Percentiles rank a stretch among this genome's conserved stretches.
These are phyloP conservation scores for Dolichomitus sp. DNA, from an alignment of 2,888 invertebrate species.

Conservation along the genomic window DNA sequence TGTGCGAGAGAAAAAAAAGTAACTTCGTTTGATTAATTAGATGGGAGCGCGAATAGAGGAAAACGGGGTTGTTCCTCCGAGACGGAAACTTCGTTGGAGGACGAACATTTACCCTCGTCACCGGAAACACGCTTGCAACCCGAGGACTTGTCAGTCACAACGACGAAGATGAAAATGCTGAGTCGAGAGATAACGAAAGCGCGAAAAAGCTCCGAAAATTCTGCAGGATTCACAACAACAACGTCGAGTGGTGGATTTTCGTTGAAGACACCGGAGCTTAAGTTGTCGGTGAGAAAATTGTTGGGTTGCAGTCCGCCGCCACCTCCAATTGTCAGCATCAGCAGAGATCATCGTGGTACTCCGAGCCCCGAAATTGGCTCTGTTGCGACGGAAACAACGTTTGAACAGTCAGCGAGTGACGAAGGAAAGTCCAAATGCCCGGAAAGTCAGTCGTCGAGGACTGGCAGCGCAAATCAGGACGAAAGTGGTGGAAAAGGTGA, in stretches of 20 bases:
- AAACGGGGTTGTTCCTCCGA: conserved; percentile 63
- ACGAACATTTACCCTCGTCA: conserved; percentile 71
- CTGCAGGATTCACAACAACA: conserved; percentile 11
- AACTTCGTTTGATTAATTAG: conserved; percentile 53
- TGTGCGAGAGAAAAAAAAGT: conserved; percentile 7
- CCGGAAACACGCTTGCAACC: conserved; percentile 80
- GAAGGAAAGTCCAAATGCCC: conserved; percentile 69
- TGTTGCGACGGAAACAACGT: conserved; percentile 59
- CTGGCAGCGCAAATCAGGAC: conserved; percentile 31
- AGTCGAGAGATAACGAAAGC: conserved; percentile 19
- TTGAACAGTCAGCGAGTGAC: conserved; percentile 68
- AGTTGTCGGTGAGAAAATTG: conserved; percentile 81
- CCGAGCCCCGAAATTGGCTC: conserved; percentile 64
- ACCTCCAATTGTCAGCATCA: conserved; percentile 73
- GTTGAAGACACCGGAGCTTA: conserved; percentile 80
- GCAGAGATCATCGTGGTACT: conserved; percentile 31
- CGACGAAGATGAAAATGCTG: conserved; percentile 67
- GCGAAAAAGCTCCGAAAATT: conserved; percentile 47
- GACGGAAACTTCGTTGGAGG: conserved; percentile 70
- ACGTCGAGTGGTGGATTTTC: conserved; percentile 22
- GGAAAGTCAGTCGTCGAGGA: conserved; percentile 41
- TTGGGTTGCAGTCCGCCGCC: conserved; percentile 82
- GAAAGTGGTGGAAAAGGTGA: conserved; percentile 68
- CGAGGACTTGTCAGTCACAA: conserved; percentile 80
- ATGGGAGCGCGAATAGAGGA: conserved; percentile 68